Base-by-base conservation (phyloP, 2,888 invertebrate genomes). In the Melinaea menophilus region DNA sequence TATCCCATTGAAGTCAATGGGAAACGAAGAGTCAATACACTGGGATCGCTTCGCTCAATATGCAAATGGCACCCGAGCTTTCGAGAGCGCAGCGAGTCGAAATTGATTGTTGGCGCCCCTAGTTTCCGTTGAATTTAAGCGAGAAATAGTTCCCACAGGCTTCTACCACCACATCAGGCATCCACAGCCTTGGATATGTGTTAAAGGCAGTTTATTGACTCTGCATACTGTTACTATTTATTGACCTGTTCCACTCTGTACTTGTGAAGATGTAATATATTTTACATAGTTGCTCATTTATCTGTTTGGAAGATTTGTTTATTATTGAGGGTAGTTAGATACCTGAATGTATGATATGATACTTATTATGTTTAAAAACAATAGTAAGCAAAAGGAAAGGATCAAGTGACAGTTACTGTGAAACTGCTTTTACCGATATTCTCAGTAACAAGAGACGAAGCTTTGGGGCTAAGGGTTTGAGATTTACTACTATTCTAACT, bases 191-290 rank as follows among this genome's bases (percentile, higher is more conserved):
- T 31, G 31, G 51, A 31, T 51, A 51, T 51, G 31, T 48, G 13
- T 48, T 51, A 51, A 41, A 11, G 51, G 31, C 31, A 51, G 41
- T 41, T 51, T 51, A 31, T 51, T 51, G 51, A 31, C 51, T 31
- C n/a, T 22, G 31, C 31, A 51, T 31, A 31, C 51, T 51, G 31
- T 51, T 31, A 51, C 51, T 31, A 9, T 11, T 55, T 58, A 61
- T 56, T 62, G 58, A 58, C 54, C 62, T 62, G 54, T 55, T 62
- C 55, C 55, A 55, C 33, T 62, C 34, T 56, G 3, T 41, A 58
- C 58, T 58, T 54, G 58, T 34, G 55, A 58, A 62, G 58, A 58
- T 58, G 54, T 58, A 62, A 58, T 58, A 35, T 62, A 55, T 51
- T 51, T 51, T 4, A 22, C 51, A 51, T 11, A 51, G 51, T 31